These are phyloP conservation scores for Orchesella flavescens DNA, from an alignment of 2,888 invertebrate species.

Conservation along the genomic window DNA sequence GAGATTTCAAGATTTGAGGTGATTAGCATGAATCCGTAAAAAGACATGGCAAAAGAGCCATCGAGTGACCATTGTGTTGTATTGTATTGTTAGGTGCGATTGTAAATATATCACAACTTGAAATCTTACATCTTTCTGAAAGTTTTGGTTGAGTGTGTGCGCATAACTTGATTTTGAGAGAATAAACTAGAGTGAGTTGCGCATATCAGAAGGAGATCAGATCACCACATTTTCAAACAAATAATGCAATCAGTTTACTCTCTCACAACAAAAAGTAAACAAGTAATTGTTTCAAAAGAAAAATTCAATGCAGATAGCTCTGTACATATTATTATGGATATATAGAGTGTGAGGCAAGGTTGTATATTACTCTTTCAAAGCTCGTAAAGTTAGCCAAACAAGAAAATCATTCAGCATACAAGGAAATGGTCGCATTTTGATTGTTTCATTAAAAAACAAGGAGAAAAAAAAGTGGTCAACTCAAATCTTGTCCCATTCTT, in stretches of 20 bases:
- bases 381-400: slow-evolving; percentile 64
- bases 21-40: slow-evolving; percentile 20
- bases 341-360: slow-evolving; percentile 42
- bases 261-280: slow-evolving; percentile 1
- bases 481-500: slow-evolving; percentile 15
- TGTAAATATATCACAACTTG: slow-evolving; percentile 24
- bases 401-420: slow-evolving; percentile 63
- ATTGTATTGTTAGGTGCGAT: slow-evolving; percentile 3
- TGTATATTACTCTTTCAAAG: slow-evolving; percentile 45
- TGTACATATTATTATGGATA: too few species aligned
- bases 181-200: slow-evolving; percentile 1
- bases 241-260: neutral
- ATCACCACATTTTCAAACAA: neutral
- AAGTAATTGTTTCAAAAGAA: slow-evolving; percentile 4
- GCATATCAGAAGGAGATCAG: slow-evolving; percentile 23
- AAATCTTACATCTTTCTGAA: slow-evolving; percentile 38
- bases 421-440: slow-evolving; percentile 61
- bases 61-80: slow-evolving; percentile 21
- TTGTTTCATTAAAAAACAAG: slow-evolving; percentile 48
- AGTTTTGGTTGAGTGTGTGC: slow-evolving; percentile 11
- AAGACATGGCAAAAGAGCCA: neutral
- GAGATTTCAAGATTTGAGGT: neutral
- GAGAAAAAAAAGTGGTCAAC: slow-evolving; percentile 55
- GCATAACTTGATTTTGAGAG: slow-evolving; percentile 14
- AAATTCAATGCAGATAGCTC: neutral